Conservation (phyloP, 2,888 invertebrate genomes). For the Andrena fulva region DNA sequence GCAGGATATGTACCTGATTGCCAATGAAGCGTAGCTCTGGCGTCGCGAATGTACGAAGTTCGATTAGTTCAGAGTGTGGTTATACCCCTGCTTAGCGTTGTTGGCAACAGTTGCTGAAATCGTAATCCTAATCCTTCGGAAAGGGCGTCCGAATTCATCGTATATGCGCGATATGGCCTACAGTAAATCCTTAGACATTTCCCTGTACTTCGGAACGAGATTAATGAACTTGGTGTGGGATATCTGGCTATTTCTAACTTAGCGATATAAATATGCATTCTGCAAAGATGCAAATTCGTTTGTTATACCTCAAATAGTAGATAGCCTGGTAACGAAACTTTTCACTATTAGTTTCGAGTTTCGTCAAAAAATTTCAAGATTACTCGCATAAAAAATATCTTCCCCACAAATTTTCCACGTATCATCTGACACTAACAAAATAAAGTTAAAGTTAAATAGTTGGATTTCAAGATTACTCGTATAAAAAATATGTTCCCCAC, state of each 20-base stretch:
- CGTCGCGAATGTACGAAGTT: not conserved
- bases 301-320: not conserved
- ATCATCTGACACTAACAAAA: not conserved
- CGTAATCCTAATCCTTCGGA: slow-evolving; percentile 18
- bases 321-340: not conserved
- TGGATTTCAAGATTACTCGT: not conserved
- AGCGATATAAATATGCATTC: not conserved
- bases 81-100: not conserved
- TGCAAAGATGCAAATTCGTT: not conserved
- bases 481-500: not conserved
- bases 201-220: not conserved
- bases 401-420: no score
- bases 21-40: not conserved
- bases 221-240: slow-evolving; percentile 9
- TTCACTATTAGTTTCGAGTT: no score
- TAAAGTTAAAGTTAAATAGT: not conserved
- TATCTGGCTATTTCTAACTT: not conserved
- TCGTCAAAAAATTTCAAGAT: not conserved
- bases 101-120: slow-evolving; percentile 2
- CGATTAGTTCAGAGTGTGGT: not conserved
- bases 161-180: not conserved
- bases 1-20: not conserved
- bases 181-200: not conserved
- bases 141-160: slow-evolving; percentile 2
- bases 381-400: not conserved